A percentile compares a stretch with the other conserved stretches of the same genome.
phyloP scores from a whole-genome alignment of 2,888 invertebrate species.

The Drosophila antonietae region DNA sequence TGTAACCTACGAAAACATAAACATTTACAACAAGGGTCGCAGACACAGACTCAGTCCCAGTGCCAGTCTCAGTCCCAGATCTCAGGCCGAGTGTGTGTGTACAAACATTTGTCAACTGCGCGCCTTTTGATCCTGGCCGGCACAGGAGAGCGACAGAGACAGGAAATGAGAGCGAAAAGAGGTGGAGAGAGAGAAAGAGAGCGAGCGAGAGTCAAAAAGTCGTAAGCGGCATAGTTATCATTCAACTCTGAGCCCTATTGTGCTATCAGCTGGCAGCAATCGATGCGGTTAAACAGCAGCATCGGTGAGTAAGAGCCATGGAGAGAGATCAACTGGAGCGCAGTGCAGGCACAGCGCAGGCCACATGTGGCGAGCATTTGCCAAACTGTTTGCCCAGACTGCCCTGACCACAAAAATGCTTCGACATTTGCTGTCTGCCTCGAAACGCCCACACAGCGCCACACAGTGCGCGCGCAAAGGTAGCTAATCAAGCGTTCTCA shows the following conservation, averaged over 20 bases:
- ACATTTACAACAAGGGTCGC: slow-evolving; percentile 71
- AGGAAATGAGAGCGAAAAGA: not conserved
- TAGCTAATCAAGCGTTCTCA: slow-evolving; percentile 39
- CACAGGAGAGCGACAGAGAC: slow-evolving; percentile 43
- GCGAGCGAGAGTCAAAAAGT: slow-evolving; percentile 50
- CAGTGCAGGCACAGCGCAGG: slow-evolving; percentile 31
- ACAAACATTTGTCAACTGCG: slow-evolving; percentile 78
- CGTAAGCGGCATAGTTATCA: slow-evolving; percentile 78
- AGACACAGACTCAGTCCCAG: slow-evolving; percentile 38
- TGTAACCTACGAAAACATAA: slow-evolving; percentile 66
- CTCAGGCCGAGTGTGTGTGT: slow-evolving; percentile 45
- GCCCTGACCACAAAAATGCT: slow-evolving; percentile 67
- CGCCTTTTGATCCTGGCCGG: slow-evolving; percentile 78
- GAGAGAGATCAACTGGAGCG: slow-evolving; percentile 17
- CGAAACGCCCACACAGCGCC: slow-evolving; percentile 68
- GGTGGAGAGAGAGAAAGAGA: slow-evolving; percentile 19
- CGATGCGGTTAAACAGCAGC: slow-evolving; percentile 72
- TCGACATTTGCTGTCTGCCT: slow-evolving; percentile 40
- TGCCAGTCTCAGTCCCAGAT: slow-evolving; percentile 27
- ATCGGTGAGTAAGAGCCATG: slow-evolving; percentile 5
- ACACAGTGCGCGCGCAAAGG: slow-evolving; percentile 35
- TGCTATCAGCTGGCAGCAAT: slow-evolving; percentile 76
- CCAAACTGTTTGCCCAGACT: slow-evolving; percentile 69
- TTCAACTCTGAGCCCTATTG: slow-evolving; percentile 63
- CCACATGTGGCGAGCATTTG: slow-evolving; percentile 74